A percentile compares a stretch with the other conserved stretches of the same genome.
Conservation (phyloP, 2,113 vertebrate genomes). For the Oxyura jamaicensis region DNA sequence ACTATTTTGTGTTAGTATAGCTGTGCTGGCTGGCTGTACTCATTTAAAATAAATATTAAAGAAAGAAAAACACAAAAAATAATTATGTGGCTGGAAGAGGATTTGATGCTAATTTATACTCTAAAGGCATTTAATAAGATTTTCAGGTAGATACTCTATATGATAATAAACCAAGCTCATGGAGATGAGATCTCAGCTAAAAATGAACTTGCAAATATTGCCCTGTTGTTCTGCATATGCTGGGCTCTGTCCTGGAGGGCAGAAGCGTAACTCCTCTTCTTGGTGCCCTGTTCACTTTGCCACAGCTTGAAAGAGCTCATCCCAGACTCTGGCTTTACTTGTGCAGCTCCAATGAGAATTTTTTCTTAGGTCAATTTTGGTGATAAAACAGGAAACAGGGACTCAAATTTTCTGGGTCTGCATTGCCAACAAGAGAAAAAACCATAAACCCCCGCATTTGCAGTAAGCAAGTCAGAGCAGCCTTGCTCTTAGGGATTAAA, state of each 20-base stretch:
- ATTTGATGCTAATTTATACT: neutral
- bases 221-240: neutral
- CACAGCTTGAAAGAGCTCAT: neutral
- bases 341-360: neutral
- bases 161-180: neutral
- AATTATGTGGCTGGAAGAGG: neutral
- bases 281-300: neutral
- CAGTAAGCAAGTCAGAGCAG: neutral
- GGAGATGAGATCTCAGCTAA: neutral
- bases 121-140: neutral
- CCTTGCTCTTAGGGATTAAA: neutral
- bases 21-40: neutral
- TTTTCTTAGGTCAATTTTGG: neutral
- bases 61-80: neutral
- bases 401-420: neutral
- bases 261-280: neutral
- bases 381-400: neutral
- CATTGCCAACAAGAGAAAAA: neutral
- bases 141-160: neutral
- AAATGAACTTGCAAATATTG: neutral
- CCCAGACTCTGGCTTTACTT: neutral
- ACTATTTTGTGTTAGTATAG: neutral
- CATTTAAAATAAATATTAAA: neutral
- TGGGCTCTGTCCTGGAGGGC: neutral
- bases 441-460: neutral